A percentile compares a stretch with the other conserved stretches of the same genome.
phyloP scores from a whole-genome alignment of 2,888 invertebrate genomes.

The Neuroscelio doddi region DNA sequence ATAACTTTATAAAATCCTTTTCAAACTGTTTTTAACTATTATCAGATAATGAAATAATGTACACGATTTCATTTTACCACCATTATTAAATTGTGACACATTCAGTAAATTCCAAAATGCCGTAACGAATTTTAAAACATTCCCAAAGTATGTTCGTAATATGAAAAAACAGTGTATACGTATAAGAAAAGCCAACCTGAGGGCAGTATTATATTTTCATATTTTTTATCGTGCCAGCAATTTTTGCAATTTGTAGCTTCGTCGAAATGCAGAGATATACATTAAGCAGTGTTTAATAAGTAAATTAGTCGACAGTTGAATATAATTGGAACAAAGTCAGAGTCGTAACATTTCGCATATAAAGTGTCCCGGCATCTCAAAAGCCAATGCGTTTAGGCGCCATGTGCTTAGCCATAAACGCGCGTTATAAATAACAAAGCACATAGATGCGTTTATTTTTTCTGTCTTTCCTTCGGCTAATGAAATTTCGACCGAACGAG shows the following conservation, averaged over 20 bases:
- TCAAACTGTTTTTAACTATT: no score
- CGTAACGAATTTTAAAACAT: no score
- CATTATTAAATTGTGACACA: no score
- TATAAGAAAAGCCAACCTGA: no score
- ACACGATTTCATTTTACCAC: no score
- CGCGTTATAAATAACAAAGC: constrained; percentile 30
- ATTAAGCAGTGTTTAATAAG: neutral
- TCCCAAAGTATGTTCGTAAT: no score
- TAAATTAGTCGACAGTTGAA: constrained; percentile 1
- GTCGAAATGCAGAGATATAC: neutral
- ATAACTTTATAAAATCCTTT: no score
- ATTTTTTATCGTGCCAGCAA: neutral
- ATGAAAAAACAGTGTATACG: no score
- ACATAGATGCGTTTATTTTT: constrained; percentile 1
- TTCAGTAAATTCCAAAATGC: no score
- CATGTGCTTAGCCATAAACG: constrained; percentile 49
- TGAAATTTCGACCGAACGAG: constrained; percentile 52
- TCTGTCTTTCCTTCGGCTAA: constrained; percentile 37
- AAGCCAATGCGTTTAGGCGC: constrained; percentile 37
- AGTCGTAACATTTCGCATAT: constrained; percentile 2
- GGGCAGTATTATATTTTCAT: no score
- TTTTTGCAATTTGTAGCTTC: neutral
- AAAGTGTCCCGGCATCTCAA: neutral
- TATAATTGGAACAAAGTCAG: constrained; percentile 7
- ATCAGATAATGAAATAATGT: no score